phyloP scores from a whole-genome alignment of 2,888 invertebrate species.

The Priocnemis perturbator region DNA sequence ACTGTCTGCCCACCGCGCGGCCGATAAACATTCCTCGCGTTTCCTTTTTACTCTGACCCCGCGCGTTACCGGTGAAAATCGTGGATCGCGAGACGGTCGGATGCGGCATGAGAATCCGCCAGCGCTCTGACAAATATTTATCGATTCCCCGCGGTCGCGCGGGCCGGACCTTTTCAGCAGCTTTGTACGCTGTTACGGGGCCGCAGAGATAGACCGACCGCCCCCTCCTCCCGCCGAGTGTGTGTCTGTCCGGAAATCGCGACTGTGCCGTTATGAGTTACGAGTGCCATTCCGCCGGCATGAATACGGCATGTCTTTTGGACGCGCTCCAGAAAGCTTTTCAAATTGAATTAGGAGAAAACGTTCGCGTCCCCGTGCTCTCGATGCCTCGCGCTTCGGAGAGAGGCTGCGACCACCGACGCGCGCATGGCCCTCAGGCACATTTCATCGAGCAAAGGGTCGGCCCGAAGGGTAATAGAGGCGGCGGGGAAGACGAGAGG shows the following conservation, averaged over 20 bases:
- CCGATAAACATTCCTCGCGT: too few species aligned
- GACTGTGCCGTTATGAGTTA: slow-evolving; percentile 46
- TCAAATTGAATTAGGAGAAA: slow-evolving; percentile 55
- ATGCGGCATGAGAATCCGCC: too few species aligned
- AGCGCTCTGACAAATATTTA: too few species aligned
- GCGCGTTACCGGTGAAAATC: too few species aligned
- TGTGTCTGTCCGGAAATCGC: slow-evolving; percentile 33
- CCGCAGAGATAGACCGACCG: too few species aligned
- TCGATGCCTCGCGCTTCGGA: slow-evolving; percentile 4
- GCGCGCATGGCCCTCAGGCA: neutral
- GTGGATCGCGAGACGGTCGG: too few species aligned
- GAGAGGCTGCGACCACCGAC: slow-evolving; percentile 20
- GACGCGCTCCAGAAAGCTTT: slow-evolving; percentile 54
- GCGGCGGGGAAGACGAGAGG: neutral
- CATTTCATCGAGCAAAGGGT: neutral
- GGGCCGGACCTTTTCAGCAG: too few species aligned
- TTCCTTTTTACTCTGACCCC: too few species aligned
- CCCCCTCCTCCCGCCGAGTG: too few species aligned
- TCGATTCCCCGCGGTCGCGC: too few species aligned
- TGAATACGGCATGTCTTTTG: slow-evolving; percentile 54
- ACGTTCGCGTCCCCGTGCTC: slow-evolving; percentile 30
- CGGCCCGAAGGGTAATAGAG: neutral
- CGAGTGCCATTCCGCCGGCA: slow-evolving; percentile 40
- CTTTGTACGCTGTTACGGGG: too few species aligned
- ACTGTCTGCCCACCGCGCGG: too few species aligned